Percentiles rank a stretch among this genome's conserved stretches.
These are phyloP conservation scores for Caenorhabditis elegans DNA, from an alignment of 1,140 invertebrate species.

Conservation along the genomic window WBcel235 BX284602.5:9422501-9423000, in stretches of 20 bases:
- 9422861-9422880: not conserved
- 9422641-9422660: slow-evolving; percentile 5
- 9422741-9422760: not conserved
- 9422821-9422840: not conserved
- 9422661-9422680: not conserved
- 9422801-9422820: slow-evolving; percentile 11
- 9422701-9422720: not conserved
- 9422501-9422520: too few species aligned
- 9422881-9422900: not conserved
- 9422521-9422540: not conserved
- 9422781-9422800: not conserved
- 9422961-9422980: not conserved
- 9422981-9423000: not conserved
- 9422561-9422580: slow-evolving; percentile 4
- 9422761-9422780: not conserved
- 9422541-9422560: slow-evolving; percentile 1
- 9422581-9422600: not conserved
- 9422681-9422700: too few species aligned
- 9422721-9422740: not conserved
- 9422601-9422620: not conserved
- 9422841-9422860: not conserved
- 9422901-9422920: slow-evolving; percentile 19
- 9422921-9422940: not conserved
- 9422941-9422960: not conserved
- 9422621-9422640: not conserved